Percentiles rank a stretch among this genome's conserved stretches.
These are phyloP conservation scores for Heliangelus exortis DNA, from an alignment of 2,797 vertebrate genomes.

Conservation along the genomic window DNA sequence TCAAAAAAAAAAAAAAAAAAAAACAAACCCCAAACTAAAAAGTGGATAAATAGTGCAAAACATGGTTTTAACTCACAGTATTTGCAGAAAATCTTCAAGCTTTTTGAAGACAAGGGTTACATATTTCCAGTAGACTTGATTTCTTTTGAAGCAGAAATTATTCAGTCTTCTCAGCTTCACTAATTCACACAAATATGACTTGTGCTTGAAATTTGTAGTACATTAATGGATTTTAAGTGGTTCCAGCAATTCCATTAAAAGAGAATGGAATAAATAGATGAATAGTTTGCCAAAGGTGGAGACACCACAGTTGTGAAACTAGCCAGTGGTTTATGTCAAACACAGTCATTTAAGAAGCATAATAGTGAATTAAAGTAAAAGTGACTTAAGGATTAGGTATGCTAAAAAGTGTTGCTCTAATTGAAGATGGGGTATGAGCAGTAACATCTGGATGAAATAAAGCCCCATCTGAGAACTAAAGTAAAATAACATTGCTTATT, in stretches of 20 bases:
- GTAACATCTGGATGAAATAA: slow-evolving; percentile 65
- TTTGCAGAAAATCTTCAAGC: neutral
- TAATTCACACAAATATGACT: neutral
- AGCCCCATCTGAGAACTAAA: slow-evolving; percentile 47
- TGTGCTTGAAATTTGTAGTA: slow-evolving; percentile 30
- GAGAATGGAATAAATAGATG: slow-evolving; percentile 4
- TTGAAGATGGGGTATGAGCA: slow-evolving; percentile 29
- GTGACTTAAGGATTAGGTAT: slow-evolving; percentile 20
- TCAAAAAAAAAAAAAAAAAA: neutral
- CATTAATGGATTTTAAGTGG: slow-evolving; percentile 59
- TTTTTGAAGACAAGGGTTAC: neutral
- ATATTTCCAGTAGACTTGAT: neutral
- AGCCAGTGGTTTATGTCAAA: slow-evolving; percentile 70
- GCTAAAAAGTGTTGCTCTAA: slow-evolving; percentile 44
- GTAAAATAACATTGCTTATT: slow-evolving; percentile 42
- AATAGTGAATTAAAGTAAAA: slow-evolving; percentile 53
- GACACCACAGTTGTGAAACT: slow-evolving; percentile 49
- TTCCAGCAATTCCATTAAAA: slow-evolving; percentile 72
- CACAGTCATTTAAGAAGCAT: slow-evolving; percentile 16
- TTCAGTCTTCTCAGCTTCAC: neutral
- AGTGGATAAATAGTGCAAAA: neutral
- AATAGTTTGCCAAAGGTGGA: slow-evolving; percentile 54
- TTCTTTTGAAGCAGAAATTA: neutral
- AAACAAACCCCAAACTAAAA: too few relatives aligned
- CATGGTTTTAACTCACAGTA: neutral